Evolutionary conservation across 2,888 invertebrate species (phyloP), one percentile per base, ranked within the genome.

Genomic region (Oithona nana): DNA sequence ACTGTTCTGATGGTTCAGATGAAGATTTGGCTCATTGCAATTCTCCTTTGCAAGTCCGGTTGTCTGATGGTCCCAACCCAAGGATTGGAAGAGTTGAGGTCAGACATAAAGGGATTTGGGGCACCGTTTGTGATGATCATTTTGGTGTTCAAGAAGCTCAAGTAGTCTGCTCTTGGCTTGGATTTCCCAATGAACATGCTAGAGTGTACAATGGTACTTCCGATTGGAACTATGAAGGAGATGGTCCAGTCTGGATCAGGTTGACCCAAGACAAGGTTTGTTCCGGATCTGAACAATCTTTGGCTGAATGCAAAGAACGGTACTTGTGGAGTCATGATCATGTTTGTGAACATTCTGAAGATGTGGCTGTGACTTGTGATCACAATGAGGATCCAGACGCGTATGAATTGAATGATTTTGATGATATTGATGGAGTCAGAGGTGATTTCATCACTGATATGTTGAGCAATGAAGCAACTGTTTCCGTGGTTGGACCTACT

Each of bases 61-160:
- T 85, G 31, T 77, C 73, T 6, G 80, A 79, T 61, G 83, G 54
- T 3, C 24, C 22, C n/a, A 28, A 26, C 4, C 52, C 28, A 29
- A 29, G 28, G 13, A 79, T 83, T 69, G 86, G 86, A 0, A 76
- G 85, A 54, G 75, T 86, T 0, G 85, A 86, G 71, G 76, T 87
- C 1, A 77, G 78, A 64, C 78, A 81, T 66, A 78, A 79, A 65
- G 82, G 81, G 1, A 75, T 81, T 22, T 84, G 84, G 83, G 86
- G 86, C 13, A 83, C 84, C 0, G 76, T 88, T n/a, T 88, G 87
- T 71, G 84, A 86, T 68, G 86, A 86, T 69, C 81, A 83, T 68
- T 86, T 85, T 69, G 79, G 80, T 57, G 73, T 77, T 22, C 75
- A 76, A 54, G 80, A 83, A 28, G 86, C 61, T 16, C 48, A 61